phyloP scores from a whole-genome alignment of 2,888 invertebrate species.

The Hipparchia semele region DNA sequence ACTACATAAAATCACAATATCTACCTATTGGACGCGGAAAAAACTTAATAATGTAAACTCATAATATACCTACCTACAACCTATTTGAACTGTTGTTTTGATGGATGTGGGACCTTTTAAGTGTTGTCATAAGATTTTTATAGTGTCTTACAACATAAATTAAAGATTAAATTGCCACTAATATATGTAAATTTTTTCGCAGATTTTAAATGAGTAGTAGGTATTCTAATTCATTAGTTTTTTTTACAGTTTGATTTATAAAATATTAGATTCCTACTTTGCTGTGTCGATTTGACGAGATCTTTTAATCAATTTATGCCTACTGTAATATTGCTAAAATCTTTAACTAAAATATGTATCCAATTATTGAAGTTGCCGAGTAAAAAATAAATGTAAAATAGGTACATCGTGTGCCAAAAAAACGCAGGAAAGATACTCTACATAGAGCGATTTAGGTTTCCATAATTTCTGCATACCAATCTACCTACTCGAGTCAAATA shows the following conservation, averaged over 20 bases:
- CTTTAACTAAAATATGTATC: too few species aligned
- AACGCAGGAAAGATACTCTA: too few species aligned
- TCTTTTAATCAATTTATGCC: neutral
- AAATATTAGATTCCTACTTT: slow-evolving; percentile 1
- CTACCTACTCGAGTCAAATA: too few species aligned
- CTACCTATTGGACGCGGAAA: neutral
- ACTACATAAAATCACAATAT: neutral
- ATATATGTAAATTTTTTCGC: slow-evolving; percentile 65
- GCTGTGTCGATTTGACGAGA: neutral
- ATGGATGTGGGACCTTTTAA: slow-evolving; percentile 36
- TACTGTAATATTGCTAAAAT: neutral
- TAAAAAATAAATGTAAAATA: too few species aligned
- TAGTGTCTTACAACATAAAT: slow-evolving; percentile 66
- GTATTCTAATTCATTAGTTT: slow-evolving; percentile 33
- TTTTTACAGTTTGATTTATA: slow-evolving; percentile 48
- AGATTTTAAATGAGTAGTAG: slow-evolving; percentile 23
- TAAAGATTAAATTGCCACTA: slow-evolving; percentile 65
- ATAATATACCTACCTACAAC: neutral
- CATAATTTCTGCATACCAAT: too few species aligned
- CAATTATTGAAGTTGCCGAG: too few species aligned
- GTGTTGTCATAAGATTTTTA: slow-evolving; percentile 46
- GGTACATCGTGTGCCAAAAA: too few species aligned
- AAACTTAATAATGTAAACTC: neutral
- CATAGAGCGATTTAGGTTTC: too few species aligned
- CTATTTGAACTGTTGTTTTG: slow-evolving; percentile 27